Base-by-base conservation (phyloP, 2,113 vertebrate species). In the Ciconia maguari region DNA sequence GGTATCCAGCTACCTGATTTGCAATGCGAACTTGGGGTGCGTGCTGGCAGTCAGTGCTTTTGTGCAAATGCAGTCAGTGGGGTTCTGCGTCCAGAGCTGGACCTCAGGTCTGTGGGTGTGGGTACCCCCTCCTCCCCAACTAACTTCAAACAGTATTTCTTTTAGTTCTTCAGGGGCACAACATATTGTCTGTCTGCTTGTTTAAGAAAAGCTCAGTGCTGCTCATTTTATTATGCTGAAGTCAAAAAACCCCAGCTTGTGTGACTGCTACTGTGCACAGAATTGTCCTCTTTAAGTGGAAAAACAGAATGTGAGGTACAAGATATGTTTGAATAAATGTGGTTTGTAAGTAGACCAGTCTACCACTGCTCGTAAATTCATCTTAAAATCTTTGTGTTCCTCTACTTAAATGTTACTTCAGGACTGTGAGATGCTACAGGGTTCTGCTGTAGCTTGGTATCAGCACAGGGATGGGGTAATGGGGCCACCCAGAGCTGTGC, bases 191-290 rank as follows among this genome's bases (percentile, higher is more conserved):
- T 70, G 14, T 44, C 41, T 68, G 12, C 12, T 61, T 52, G 4
- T 55, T 75, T 64, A 58, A 61, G 76, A 72, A 90, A 51, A 91
- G 30, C 58, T 65, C 29, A 8, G 11, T 55, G 38, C 16, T 71
- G 14, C 22, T 93, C 9, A 7, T 84, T 87, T 89, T 61, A 44
- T 84, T 55, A 25, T 0, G 9, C 12, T 80, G 27, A 80, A 77
- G 21, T 29, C 0, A 58, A 48, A 18, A 1, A 1, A 0, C 0
- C 15, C 3, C 17, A 51, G 16, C 6, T 89, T 36, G 4, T n/a
- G 22, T 42, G 62, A 11, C 75, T 76, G 54, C 36, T 83, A 6
- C 26, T 54, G 34, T 60, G 92, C 21, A 26, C 26, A 41, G 16
- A 30, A 71, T 58, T 41, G 48, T 61, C 38, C 26, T 72, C 32